Conservation (phyloP, 2,888 invertebrate species). For the Metallyticus violacea region DNA sequence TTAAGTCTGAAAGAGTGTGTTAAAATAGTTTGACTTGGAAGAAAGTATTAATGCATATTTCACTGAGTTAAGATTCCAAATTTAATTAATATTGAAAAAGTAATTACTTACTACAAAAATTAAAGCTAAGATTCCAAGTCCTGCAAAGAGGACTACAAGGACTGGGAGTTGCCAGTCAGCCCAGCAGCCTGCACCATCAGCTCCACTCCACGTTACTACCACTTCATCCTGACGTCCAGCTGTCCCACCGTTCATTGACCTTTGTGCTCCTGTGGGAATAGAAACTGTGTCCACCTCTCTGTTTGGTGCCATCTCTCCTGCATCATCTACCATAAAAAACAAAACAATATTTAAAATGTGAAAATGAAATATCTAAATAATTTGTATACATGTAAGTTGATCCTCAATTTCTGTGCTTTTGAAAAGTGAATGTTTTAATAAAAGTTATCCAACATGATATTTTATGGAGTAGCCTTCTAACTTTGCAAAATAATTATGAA, state of each 20-base stretch:
- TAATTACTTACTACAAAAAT: slow-evolving; percentile 3
- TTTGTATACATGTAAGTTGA: too few species aligned
- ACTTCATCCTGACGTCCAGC: slow-evolving; percentile 11
- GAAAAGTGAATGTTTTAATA: too few species aligned
- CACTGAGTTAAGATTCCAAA: too few species aligned
- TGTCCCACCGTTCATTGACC: slow-evolving; percentile 4
- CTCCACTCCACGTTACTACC: slow-evolving; percentile 18
- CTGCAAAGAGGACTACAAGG: slow-evolving; percentile 23
- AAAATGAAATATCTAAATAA: too few species aligned
- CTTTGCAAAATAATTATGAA: too few species aligned
- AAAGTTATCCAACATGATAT: too few species aligned
- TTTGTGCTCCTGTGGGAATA: background rate
- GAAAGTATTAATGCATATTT: too few species aligned
- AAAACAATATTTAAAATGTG: background rate
- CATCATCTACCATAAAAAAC: background rate
- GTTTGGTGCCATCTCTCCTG: slow-evolving; percentile 16
- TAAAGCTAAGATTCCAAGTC: slow-evolving; percentile 10
- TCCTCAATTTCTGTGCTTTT: too few species aligned
- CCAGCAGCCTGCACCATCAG: slow-evolving; percentile 16
- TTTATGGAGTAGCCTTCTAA: too few species aligned
- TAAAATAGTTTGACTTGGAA: too few species aligned
- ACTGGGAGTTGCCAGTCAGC: slow-evolving; percentile 30
- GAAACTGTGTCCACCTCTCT: slow-evolving; percentile 7
- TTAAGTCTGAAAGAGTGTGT: too few species aligned
- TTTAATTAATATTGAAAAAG: too few species aligned